Evolutionary conservation across 2,113 vertebrate genomes (phyloP).

Genomic region (Indicator indicator): DNA sequence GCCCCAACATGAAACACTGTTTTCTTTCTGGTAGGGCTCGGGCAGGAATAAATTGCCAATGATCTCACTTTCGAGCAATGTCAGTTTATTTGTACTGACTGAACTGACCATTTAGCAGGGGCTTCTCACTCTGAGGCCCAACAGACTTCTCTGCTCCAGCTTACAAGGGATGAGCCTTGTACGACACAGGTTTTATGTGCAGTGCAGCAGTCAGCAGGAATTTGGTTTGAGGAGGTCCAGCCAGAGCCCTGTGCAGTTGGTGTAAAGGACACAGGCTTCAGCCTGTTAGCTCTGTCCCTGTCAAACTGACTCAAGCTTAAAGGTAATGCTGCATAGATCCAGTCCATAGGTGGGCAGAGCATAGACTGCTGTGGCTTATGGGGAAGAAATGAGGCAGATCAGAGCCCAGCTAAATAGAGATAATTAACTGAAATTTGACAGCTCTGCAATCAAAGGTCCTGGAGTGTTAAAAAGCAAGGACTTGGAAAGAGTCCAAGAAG

Average conservation of each 20-base stretch:
- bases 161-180: constrained; percentile 47
- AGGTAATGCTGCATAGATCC: not conserved
- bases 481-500: not conserved
- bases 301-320: rapidly evolving
- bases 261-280: not conserved
- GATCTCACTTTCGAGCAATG: constrained; percentile 80
- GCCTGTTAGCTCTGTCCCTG: not conserved
- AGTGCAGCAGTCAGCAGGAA: not conserved
- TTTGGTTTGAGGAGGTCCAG: not conserved
- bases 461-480: not conserved
- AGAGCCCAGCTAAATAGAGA: not conserved
- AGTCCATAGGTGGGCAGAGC: not conserved
- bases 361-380: not conserved
- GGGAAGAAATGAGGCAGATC: not conserved
- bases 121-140: constrained; percentile 46
- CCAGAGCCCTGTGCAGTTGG: not conserved
- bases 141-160: constrained; percentile 3
- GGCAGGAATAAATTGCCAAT: constrained; percentile 78
- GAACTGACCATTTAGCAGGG: constrained; percentile 71
- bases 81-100: constrained; percentile 75
- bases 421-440: constrained; percentile 15
- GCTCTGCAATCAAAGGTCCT: not conserved
- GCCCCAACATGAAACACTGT: constrained; percentile 73
- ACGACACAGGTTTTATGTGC: not conserved
- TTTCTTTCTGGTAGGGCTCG: constrained; percentile 79